Conservation (phyloP, 2,888 invertebrate species). For the Thelaira solivaga region DNA sequence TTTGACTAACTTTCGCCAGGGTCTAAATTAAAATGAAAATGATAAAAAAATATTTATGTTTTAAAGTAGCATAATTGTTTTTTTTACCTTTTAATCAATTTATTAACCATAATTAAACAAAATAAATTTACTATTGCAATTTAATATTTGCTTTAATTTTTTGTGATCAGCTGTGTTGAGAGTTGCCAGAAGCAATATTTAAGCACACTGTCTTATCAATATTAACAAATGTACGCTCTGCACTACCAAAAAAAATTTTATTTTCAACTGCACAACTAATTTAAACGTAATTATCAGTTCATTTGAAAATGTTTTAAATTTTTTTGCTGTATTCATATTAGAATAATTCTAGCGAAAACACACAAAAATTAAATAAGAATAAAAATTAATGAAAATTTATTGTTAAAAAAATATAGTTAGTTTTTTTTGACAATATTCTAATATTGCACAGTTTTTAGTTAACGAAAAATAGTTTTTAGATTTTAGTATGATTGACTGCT, state of each 20-base stretch:
- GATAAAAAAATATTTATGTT: background rate
- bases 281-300: too few relatives aligned
- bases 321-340: too few relatives aligned
- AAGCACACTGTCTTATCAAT: background rate
- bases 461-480: background rate
- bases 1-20: constrained; percentile 86
- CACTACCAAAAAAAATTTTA: background rate
- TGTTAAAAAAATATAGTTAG: too few relatives aligned
- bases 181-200: background rate
- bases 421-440: too few relatives aligned
- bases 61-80: background rate
- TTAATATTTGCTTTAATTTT: background rate
- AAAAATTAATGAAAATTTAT: too few relatives aligned
- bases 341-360: too few relatives aligned
- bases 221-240: background rate
- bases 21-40: constrained; percentile 70
- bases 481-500: constrained; percentile 3
- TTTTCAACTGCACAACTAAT: too few relatives aligned
- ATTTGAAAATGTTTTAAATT: too few relatives aligned
- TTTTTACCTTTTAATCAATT: constrained; percentile 35
- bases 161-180: background rate
- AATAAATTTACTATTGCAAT: background rate
- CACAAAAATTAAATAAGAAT: too few relatives aligned
- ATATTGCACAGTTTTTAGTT: too few relatives aligned
- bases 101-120: constrained; percentile 13